Evolutionary conservation across 2,113 vertebrate species (phyloP).

Genomic region (Brienomyrus brachyistius): DNA sequence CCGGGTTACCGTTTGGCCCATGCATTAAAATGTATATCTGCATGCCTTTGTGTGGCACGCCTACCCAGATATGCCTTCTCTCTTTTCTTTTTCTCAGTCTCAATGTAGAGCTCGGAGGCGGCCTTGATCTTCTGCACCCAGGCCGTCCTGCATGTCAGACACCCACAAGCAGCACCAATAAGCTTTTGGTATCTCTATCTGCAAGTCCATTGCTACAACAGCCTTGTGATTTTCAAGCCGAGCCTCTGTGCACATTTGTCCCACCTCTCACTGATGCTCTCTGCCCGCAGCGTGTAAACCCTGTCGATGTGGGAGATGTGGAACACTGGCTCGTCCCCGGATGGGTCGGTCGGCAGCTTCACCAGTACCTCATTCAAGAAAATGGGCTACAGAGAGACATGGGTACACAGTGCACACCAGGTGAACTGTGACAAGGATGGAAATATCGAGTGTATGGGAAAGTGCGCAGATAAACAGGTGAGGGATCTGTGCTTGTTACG

Average conservation of each 20-base stretch:
- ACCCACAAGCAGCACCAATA: not conserved
- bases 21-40: not conserved
- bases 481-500: not conserved
- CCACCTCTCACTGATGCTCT: conserved; percentile 94
- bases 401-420: conserved; percentile 7
- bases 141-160: conserved; percentile 71
- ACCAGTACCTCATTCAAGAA: conserved; percentile 97
- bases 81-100: conserved; percentile 97
- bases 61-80: conserved; percentile 96
- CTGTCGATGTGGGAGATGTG: conserved; percentile 98
- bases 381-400: conserved; percentile 74
- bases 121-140: conserved; percentile 99
- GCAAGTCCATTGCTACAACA: not conserved
- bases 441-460: not conserved
- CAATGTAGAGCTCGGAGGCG: conserved; percentile 95
- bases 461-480: not conserved
- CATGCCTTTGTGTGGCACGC: not conserved
- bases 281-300: conserved; percentile 91
- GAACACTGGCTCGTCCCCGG: conserved; percentile 93
- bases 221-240: not conserved
- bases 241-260: not conserved
- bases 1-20: not conserved
- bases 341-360: conserved; percentile 94
- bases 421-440: not conserved
- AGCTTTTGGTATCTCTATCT: conserved; percentile 12